Conservation (phyloP, 1,140 invertebrate species). For the Tetramorium simillimum region DNA sequence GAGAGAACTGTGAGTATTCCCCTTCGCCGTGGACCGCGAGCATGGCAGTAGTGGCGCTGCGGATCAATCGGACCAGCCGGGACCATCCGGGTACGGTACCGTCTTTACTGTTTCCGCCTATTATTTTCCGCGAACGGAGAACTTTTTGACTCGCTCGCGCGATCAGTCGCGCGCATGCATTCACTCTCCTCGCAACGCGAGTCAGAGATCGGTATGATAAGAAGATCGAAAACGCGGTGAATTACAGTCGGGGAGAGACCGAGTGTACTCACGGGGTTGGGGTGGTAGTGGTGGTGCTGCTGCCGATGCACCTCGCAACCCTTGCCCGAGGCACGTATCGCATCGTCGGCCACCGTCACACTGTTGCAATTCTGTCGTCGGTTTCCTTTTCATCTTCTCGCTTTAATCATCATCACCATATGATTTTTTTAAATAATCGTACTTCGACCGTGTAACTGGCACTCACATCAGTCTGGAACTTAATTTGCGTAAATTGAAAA, state of each 20-base stretch:
- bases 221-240: background rate
- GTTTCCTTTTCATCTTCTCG: background rate
- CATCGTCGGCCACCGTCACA: too few relatives aligned
- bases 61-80: constrained; percentile 35
- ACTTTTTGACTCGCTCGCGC: background rate
- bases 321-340: background rate
- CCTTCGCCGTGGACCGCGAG: background rate
- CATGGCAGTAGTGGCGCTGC: constrained; percentile 47
- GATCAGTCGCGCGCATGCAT: constrained; percentile 20
- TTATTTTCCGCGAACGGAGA: background rate
- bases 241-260: background rate
- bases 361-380: background rate
- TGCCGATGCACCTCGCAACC: background rate
- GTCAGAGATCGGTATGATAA: background rate
- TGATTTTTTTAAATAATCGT: background rate
- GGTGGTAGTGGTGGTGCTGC: background rate
- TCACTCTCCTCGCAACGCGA: too few relatives aligned
- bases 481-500: background rate
- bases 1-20: constrained; percentile 12
- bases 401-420: background rate
- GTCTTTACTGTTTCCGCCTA: constrained; percentile 7
- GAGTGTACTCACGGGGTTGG: background rate
- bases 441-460: background rate
- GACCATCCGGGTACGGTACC: constrained; percentile 19
- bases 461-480: background rate